Base-by-base conservation (phyloP, 2,888 invertebrate species). In the Meandrusa payeni region DNA sequence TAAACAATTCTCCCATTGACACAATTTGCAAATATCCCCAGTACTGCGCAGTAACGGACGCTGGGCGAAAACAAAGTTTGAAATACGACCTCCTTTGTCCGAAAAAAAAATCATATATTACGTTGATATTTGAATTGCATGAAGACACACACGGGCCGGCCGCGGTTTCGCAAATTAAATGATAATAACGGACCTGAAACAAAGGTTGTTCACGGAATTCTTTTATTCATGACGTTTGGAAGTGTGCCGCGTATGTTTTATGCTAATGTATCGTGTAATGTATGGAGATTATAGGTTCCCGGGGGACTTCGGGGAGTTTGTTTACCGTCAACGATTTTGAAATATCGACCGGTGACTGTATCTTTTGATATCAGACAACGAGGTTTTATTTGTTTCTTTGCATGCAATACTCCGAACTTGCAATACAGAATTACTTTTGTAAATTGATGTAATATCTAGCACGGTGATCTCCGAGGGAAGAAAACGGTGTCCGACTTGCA, bases 171-270 rank as follows among this genome's bases (percentile, higher is more conserved):
- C 47, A 53, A 59, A 57, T 57, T 52, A 52, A 50, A 60, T 59
- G 54, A 50, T 57, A 61, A 59, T 53, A 50, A 50, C 39, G 43
- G 39, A 6, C 23, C 10, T 5, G 22, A 52, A 58, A 59, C 54
- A 59, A 59, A 58, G 54, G 54, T 48, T 37, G 38, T 38, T 47
- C 31, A 26, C 43, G 46, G 51, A 53, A 48, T 46, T 59, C 52
- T 59, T 64, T 64, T 64, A 65, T 64, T 63, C 64, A 65, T 64
- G 51, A 38, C 48, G 45, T 31, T 46, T 32, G 43, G 41, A 50
- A 50, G 55, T 61, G 55, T 53, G 52, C 51, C 57, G 51, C 52
- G 50, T 58, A 59, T 51, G 52, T 59, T 52, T 54, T 60, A 64
- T 62, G 61, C 56, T 56, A 59, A 61, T 61, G 31, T 46, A 47